Conservation (phyloP, 92 coral and sea anemone genomes). For the Metridium senile region DNA sequence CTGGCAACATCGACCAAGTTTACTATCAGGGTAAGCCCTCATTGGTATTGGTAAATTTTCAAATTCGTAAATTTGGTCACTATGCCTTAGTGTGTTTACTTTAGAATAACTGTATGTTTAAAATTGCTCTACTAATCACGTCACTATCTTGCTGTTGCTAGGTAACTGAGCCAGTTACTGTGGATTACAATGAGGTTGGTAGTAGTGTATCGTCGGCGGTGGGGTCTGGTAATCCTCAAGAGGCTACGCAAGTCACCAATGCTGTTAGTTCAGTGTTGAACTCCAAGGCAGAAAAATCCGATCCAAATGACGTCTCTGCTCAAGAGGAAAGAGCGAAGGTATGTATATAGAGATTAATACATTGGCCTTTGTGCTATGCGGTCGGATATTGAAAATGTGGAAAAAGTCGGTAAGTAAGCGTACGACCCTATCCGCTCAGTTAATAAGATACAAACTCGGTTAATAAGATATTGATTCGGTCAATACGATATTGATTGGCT, state of each 20-base stretch:
- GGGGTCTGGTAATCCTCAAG: slow-evolving; percentile 72
- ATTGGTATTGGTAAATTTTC: too few species aligned
- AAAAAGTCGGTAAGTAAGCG: too few species aligned
- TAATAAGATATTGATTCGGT: too few species aligned
- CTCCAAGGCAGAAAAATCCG: slow-evolving; percentile 55
- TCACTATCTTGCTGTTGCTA: slow-evolving; percentile 4
- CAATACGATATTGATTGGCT: too few species aligned
- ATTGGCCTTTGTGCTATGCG: neutral
- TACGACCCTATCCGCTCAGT: too few species aligned
- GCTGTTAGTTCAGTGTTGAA: slow-evolving; percentile 83
- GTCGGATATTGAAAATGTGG: too few species aligned
- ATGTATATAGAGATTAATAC: slow-evolving; percentile 1
- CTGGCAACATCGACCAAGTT: slow-evolving; percentile 50
- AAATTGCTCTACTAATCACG: neutral
- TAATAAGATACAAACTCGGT: too few species aligned
- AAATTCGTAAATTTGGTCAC: too few species aligned
- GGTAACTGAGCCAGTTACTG: slow-evolving; percentile 70
- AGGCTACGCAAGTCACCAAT: slow-evolving; percentile 74
- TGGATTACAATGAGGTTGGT: slow-evolving; percentile 70
- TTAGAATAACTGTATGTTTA: too few species aligned
- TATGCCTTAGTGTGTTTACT: too few species aligned
- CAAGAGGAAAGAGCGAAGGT: slow-evolving; percentile 68
- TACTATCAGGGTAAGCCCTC: slow-evolving; percentile 75
- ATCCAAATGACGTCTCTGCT: slow-evolving; percentile 45
- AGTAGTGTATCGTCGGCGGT: slow-evolving; percentile 58